A percentile compares a stretch with the other conserved stretches of the same genome.
Evolutionary conservation across 1,140 invertebrate genomes (phyloP).

Genomic region (Polypedilum pembai): DNA sequence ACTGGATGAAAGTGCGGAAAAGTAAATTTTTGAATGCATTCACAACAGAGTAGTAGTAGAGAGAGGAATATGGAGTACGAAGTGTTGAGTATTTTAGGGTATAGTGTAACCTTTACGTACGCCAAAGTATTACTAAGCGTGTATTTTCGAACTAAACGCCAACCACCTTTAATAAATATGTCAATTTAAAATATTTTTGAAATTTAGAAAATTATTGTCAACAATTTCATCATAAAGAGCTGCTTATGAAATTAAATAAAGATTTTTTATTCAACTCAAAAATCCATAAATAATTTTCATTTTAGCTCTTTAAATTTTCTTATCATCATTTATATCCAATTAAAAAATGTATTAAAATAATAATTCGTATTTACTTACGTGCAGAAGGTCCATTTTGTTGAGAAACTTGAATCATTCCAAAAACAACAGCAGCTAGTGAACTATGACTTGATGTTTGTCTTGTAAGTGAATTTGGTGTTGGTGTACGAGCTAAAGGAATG

Average conservation of each 20-base stretch:
- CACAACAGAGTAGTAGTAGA: not conserved
- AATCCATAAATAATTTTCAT: not conserved
- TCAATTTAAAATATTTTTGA: not conserved
- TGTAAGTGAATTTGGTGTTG: constrained; percentile 43
- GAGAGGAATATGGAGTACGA: not conserved
- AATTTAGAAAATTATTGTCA: not conserved
- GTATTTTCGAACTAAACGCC: not conserved
- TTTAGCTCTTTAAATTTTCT: not conserved
- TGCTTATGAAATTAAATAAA: too few relatives aligned
- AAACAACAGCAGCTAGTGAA: constrained; percentile 77
- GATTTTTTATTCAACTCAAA: not conserved
- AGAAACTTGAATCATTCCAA: constrained; percentile 65
- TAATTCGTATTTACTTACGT: too few relatives aligned
- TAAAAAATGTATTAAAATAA: too few relatives aligned
- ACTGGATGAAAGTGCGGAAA: not conserved
- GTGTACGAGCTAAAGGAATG: constrained; percentile 38
- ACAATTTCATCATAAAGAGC: too few relatives aligned
- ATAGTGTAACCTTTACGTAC: constrained; percentile 23
- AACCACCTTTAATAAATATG: not conserved
- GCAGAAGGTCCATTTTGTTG: constrained; percentile 56
- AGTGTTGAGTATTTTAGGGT: not conserved
- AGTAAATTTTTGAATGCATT: not conserved
- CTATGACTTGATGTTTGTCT: constrained; percentile 65
- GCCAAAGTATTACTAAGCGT: constrained; percentile 3
- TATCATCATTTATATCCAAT: not conserved